Conservation (phyloP, 2,888 invertebrate species). For the Drosophila emarginata region DNA sequence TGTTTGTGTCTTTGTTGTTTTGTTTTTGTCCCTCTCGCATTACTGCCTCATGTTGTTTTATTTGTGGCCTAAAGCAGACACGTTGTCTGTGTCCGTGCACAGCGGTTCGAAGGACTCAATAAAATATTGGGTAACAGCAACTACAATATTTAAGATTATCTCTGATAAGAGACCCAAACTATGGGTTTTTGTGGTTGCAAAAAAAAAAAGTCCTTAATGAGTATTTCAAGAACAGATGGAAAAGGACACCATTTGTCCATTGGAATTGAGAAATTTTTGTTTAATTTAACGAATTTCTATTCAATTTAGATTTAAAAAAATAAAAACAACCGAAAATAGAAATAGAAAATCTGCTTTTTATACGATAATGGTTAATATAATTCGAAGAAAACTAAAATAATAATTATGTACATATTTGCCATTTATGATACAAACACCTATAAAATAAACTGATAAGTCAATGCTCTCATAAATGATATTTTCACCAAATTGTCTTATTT, state of each 20-base stretch:
- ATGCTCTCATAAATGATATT: slow-evolving; percentile 21
- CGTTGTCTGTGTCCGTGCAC: slow-evolving; percentile 25
- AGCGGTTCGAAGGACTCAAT: slow-evolving; percentile 50
- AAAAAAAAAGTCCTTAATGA: background rate
- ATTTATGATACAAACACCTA: no score
- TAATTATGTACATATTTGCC: background rate
- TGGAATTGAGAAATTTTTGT: background rate
- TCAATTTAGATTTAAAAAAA: no score
- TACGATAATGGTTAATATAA: no score
- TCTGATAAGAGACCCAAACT: slow-evolving; percentile 37
- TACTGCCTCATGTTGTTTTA: slow-evolving; percentile 33
- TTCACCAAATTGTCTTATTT: slow-evolving; percentile 36
- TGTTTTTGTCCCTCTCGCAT: slow-evolving; percentile 4
- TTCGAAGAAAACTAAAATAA: no score
- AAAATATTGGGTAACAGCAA: slow-evolving; percentile 46
- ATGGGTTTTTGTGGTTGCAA: background rate
- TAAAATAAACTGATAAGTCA: slow-evolving; percentile 19
- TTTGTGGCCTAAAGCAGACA: slow-evolving; percentile 11
- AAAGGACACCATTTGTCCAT: background rate
- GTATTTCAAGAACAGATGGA: background rate
- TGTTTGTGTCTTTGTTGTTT: slow-evolving; percentile 31
- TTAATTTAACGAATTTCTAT: no score
- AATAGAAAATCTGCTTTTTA: no score
- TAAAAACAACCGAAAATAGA: no score
- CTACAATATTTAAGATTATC: slow-evolving; percentile 41